Evolutionary conservation across 2,113 vertebrate genomes (phyloP), one percentile per base, ranked within the genome.

Genomic region (Chaetodon trifascialis): DNA sequence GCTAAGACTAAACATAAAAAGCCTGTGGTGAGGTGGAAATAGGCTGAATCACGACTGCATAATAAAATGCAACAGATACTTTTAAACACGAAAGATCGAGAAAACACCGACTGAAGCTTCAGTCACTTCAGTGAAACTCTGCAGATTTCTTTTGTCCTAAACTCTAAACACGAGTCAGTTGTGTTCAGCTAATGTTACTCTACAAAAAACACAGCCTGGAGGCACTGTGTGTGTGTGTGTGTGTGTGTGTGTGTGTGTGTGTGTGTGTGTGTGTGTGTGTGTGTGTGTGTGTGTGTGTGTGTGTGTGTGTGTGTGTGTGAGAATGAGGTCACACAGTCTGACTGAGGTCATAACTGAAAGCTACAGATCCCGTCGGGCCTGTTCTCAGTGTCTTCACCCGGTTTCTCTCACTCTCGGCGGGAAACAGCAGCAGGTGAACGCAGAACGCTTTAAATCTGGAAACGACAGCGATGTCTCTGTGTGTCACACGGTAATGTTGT

Each of bases 341-440:
- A 72, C 23, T 54, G 9, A 69, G 55, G 79, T 76, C 47, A 51
- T 40, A 63, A 34, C 63, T 74, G 42, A 63, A 67, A 81, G 73
- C 58, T 51, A 60, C 83, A 69, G 69, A 82, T 79, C 78, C 78
- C 3, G 67, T 76, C 4, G 7, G 23, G 62, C 80, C 71, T 60
- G 83, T 88, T 86, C 68, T 73, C 40, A 16, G 36, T 30, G 17
- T 54, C 34, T 0, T 55, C 14, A 73, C 47, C 36, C 49, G 21
- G 30, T 19, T 75, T 17, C 42, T 14, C 58, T 72, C 19, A 51
- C 16, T 19, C 2, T 19, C 4, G 19, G 38, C n/a, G 7, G 7
- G 44, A 15, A 4, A 17, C 0, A 4, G 19, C 7, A 23, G 17
- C 67, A 19, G 16, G n/a, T 19, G 23, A 23, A 16, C 23, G 42